Evolutionary conservation across 2,113 vertebrate species (phyloP).

Genomic region (Rhizomys pruinosus): DNA sequence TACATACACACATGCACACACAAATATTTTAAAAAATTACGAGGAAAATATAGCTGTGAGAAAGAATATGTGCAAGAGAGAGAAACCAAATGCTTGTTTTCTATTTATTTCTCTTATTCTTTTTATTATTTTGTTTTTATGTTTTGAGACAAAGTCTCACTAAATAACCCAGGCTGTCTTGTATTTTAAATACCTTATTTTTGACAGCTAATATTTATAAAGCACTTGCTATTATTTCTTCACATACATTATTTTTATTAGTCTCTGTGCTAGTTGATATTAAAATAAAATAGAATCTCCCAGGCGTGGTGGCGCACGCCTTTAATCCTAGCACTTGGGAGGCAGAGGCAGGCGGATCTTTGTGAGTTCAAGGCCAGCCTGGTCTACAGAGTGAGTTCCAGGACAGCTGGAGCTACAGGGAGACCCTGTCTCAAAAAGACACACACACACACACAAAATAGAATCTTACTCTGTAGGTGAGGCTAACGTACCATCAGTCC

Average conservation of each 20-base stretch:
- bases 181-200: neutral
- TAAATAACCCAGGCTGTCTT: neutral
- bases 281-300: too few species aligned
- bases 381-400: too few species aligned
- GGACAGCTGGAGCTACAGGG: too few species aligned
- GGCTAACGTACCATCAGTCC: neutral
- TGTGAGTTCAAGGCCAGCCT: too few species aligned
- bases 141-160: neutral
- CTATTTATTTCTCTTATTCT: neutral
- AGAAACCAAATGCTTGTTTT: neutral
- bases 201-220: constrained; percentile 34
- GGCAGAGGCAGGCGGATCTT: too few species aligned
- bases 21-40: too few species aligned
- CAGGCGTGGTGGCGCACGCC: too few species aligned
- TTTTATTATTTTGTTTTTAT: too few species aligned
- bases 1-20: too few species aligned
- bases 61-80: neutral
- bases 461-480: neutral
- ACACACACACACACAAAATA: too few species aligned
- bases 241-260: constrained; percentile 18
- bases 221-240: constrained; percentile 35
- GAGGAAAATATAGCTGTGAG: neutral
- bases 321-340: too few species aligned
- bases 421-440: too few species aligned
- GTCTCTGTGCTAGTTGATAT: neutral